Evolutionary conservation across 2,888 invertebrate species (phyloP).

Genomic region (Epinotia ramella): DNA sequence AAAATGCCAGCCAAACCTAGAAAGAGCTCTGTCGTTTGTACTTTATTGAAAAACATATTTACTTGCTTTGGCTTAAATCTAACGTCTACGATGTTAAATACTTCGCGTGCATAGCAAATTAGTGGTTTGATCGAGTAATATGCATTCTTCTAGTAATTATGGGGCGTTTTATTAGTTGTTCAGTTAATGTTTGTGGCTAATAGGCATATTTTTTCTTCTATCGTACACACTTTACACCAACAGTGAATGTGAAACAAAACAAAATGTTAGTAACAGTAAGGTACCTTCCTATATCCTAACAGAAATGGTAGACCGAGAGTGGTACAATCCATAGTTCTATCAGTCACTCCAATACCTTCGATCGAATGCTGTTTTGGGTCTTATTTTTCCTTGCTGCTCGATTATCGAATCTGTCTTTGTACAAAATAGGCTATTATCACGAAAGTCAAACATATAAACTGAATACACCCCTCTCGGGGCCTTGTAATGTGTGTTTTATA

Average conservation of each 20-base stretch:
- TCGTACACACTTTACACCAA: neutral
- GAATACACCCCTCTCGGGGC: neutral
- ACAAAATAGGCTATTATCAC: too few relatives aligned
- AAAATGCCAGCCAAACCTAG: neutral
- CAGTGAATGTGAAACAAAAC: neutral
- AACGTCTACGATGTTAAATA: neutral
- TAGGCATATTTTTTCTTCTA: neutral
- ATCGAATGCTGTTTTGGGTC: neutral
- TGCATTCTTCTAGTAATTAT: neutral
- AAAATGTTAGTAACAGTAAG: neutral
- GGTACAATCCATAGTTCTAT: neutral
- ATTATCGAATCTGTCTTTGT: neutral
- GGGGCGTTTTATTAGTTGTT: slow-evolving; percentile 1
- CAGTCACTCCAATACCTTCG: neutral
- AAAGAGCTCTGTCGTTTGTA: too few relatives aligned
- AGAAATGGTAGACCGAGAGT: neutral
- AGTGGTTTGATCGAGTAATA: neutral
- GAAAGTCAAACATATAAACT: too few relatives aligned
- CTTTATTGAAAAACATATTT: neutral
- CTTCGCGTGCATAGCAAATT: slow-evolving; percentile 1
- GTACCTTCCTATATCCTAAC: too few relatives aligned
- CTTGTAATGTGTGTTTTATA: neutral
- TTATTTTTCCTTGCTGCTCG: too few relatives aligned
- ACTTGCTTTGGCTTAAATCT: neutral
- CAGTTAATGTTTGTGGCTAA: neutral